Evolutionary conservation across 2,797 vertebrate species (phyloP), one percentile per base, ranked within the genome.

Genomic region (Cheirogaleus major): DNA sequence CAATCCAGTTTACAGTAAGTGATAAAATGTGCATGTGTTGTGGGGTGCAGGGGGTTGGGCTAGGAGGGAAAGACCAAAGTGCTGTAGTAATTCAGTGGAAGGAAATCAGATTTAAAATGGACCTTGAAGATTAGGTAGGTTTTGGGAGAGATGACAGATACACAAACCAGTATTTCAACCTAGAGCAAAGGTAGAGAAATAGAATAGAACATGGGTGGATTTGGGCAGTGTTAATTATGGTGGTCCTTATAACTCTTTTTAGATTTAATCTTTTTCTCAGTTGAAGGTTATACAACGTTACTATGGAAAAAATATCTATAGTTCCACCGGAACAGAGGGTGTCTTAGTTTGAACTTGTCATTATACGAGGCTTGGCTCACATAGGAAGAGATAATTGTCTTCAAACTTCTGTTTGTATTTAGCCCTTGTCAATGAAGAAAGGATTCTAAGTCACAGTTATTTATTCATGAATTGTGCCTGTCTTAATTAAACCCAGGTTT

Each of bases 271-370:
- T 57, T 93, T 85, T 76, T 67, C 9, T 27, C 57, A 82, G 82
- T 1, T 73, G 23, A 61, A 91, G 35, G 18, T 15, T 27, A 52
- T 10, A 13, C 0, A 50, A 22, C 9, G 84, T 70, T 81, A 48
- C 55, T 38, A 59, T 65, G 41, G 32, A 43, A 72, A 89, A 87
- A 41, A 4, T 61, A 52, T 20, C 35, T 67, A 18, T 48, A 88
- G 15, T 59, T 61, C 22, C 12, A 57, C 17, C 55, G 55, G 18
- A 73, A 79, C 1, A 43, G 23, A 67, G 15, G 18, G 2, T 10
- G 63, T 55, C 38, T 95, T 84, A 93, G 45, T 85, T 84, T 94
- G 63, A 11, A 67, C 25, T 76, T 93, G 50, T 59, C 72, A 75
- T 67, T 59, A 4, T 41, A 63, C 27, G 8, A 25, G 20, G 1